These are phyloP conservation scores for Pterocles orientalis DNA, from an alignment of 2,113 vertebrate genomes.

Conservation along the genomic window DNA sequence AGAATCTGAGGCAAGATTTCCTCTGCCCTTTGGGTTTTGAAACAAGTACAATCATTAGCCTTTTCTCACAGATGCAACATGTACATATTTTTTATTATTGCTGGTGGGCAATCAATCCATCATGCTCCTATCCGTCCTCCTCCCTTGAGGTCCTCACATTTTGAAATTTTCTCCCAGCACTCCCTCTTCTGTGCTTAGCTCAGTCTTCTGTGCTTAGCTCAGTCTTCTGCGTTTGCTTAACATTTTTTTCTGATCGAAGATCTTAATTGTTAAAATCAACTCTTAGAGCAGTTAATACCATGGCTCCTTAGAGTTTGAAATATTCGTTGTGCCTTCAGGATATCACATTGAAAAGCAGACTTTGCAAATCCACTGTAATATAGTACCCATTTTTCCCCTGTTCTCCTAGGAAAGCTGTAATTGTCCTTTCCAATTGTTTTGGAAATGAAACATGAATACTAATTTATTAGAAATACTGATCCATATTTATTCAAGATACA, in stretches of 20 bases:
- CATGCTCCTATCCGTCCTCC: background rate
- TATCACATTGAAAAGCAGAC: background rate
- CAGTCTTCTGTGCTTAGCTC: background rate
- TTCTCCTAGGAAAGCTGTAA: background rate
- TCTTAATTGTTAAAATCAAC: background rate
- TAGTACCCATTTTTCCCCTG: background rate
- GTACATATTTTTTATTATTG: background rate
- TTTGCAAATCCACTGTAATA: background rate
- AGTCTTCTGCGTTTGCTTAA: background rate
- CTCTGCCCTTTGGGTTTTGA: background rate
- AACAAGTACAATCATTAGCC: background rate
- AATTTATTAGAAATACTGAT: background rate
- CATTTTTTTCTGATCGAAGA: background rate
- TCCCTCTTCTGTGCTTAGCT: background rate
- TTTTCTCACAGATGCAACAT: background rate
- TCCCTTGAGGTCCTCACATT: background rate
- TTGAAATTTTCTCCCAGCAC: background rate
- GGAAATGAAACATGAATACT: background rate
- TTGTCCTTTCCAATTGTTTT: background rate
- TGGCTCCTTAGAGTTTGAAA: background rate
- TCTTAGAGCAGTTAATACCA: background rate
- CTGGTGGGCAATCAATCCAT: background rate
- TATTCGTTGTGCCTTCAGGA: background rate
- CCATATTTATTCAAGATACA: background rate
- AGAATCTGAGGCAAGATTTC: background rate